phyloP scores from a whole-genome alignment of 2,797 vertebrate genomes.

The Steatocranus sp. region DNA sequence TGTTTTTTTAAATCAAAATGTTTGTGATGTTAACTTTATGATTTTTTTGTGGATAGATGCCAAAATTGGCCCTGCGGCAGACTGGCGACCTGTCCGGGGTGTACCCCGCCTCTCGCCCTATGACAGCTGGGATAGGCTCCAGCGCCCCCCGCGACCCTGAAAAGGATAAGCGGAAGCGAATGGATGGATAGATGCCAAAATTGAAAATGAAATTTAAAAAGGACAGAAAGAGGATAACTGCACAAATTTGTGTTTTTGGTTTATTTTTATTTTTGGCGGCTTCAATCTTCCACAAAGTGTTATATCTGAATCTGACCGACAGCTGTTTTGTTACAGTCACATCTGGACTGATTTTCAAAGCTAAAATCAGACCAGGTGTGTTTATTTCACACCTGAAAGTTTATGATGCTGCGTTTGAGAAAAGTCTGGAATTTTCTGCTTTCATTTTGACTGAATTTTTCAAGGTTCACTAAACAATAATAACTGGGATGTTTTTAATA shows the following conservation, averaged over 20 bases:
- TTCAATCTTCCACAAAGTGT: not conserved
- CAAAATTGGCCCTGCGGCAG: too few relatives aligned
- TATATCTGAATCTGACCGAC: not conserved
- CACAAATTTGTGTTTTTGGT: not conserved
- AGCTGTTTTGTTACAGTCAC: rapidly evolving
- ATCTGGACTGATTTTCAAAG: not conserved
- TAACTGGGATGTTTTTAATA: rapidly evolving
- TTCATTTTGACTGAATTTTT: not conserved
- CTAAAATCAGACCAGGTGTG: not conserved
- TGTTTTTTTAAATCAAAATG: not conserved
- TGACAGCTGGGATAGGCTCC: too few relatives aligned
- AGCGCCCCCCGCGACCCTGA: too few relatives aligned
- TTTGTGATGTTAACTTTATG: not conserved
- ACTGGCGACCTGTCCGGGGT: too few relatives aligned
- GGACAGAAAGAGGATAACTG: not conserved
- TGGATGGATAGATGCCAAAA: not conserved
- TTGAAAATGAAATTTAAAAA: not conserved
- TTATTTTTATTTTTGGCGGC: too few relatives aligned
- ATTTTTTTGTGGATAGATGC: not conserved
- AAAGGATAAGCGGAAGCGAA: too few relatives aligned
- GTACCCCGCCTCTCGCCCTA: too few relatives aligned
- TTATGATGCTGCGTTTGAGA: not conserved
- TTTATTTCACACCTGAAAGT: not conserved
- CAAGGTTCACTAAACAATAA: not conserved
- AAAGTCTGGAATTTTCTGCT: not conserved